These are phyloP conservation scores for Pelusios castaneus DNA, from an alignment of 2,113 vertebrate species.

Conservation along the genomic window DNA sequence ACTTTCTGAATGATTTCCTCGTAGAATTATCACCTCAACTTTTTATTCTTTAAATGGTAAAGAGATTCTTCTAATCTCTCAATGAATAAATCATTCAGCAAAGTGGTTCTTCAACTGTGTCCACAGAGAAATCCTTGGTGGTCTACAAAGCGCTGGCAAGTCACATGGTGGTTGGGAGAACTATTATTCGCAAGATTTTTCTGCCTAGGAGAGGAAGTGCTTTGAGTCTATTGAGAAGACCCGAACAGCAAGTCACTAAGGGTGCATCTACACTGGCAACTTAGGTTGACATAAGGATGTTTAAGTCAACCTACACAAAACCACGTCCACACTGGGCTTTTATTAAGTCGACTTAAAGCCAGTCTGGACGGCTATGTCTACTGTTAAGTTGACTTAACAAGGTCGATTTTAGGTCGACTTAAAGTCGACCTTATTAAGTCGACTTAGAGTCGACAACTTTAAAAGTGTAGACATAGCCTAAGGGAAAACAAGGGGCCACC, in stretches of 20 bases:
- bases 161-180: neutral
- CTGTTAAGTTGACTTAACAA: no score
- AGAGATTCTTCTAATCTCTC: neutral
- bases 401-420: no score
- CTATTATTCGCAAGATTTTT: neutral
- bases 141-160: neutral
- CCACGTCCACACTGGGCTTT: no score
- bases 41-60: neutral
- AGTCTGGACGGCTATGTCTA: no score
- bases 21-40: neutral
- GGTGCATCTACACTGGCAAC: no score
- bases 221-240: neutral
- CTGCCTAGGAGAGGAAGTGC: neutral
- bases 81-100: neutral
- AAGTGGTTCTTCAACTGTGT: neutral
- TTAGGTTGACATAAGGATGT: no score
- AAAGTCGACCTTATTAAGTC: no score
- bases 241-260: neutral
- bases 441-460: no score
- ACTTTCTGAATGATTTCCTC: neutral
- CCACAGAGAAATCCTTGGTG: neutral
- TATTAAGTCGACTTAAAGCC: no score
- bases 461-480: no score
- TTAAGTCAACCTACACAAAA: no score
- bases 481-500: neutral